Conservation (phyloP, 1,140 invertebrate genomes). For the Streblospio benedicti region DNA sequence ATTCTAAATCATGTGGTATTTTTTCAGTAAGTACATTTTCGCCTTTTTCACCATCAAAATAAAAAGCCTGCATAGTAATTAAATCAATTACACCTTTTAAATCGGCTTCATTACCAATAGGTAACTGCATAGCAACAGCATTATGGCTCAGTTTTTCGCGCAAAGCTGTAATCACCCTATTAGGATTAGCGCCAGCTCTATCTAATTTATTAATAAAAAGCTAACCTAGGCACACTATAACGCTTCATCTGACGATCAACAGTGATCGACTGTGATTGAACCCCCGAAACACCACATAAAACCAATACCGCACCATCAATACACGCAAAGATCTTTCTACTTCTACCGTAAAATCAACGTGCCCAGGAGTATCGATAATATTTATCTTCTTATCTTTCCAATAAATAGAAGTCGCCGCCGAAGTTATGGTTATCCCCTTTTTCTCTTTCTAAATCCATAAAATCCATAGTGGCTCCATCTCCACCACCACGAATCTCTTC, state of each 20-base stretch:
- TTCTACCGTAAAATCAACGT: slow-evolving; percentile 12
- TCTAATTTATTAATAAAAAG: slow-evolving; percentile 10
- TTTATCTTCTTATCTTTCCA: slow-evolving; percentile 8
- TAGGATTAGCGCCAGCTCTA: neutral
- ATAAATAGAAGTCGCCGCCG: neutral
- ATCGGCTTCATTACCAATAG: slow-evolving; percentile 10
- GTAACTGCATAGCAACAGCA: neutral
- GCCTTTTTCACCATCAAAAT: neutral
- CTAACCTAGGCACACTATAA: slow-evolving; percentile 3
- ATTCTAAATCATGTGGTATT: neutral
- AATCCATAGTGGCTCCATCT: slow-evolving; percentile 9
- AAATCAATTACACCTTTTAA: slow-evolving; percentile 13
- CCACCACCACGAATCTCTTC: neutral
- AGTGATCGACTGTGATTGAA: slow-evolving; percentile 1
- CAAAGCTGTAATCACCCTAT: slow-evolving; percentile 4
- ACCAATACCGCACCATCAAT: slow-evolving; percentile 6
- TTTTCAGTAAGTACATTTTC: neutral
- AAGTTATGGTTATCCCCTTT: slow-evolving; percentile 6
- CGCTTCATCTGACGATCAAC: slow-evolving; percentile 1
- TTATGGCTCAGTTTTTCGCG: neutral
- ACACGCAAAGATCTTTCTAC: slow-evolving; percentile 4
- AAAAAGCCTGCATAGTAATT: slow-evolving; percentile 25
- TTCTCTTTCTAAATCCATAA: slow-evolving; percentile 8
- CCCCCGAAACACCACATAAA: slow-evolving; percentile 7
- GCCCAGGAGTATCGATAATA: slow-evolving; percentile 11